A percentile compares a stretch with the other conserved stretches of the same genome.
phyloP scores from a whole-genome alignment of 1,140 invertebrate genomes.

The Chymomyza costata region DNA sequence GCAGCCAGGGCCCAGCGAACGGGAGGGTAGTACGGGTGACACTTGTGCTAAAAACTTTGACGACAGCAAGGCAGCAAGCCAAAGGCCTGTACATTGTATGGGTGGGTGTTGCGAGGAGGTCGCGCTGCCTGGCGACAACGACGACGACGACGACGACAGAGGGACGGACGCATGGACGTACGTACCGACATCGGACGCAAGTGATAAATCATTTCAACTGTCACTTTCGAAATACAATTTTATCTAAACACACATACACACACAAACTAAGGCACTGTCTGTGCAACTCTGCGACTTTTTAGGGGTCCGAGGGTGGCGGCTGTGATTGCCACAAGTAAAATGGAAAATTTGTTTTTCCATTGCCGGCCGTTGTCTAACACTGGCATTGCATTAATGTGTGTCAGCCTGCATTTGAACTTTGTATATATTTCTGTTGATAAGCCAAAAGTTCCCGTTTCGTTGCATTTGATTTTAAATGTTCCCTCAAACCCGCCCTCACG shows the following conservation, averaged over 20 bases:
- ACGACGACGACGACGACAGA: background rate
- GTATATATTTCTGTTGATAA: conserved; percentile 21
- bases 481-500: conserved; percentile 8
- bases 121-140: conserved; percentile 4
- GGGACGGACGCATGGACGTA: conserved; percentile 49
- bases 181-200: conserved; percentile 63
- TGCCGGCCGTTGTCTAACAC: no score
- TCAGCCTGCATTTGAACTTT: conserved; percentile 29
- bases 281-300: conserved; percentile 23
- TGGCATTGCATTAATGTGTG: conserved; percentile 33
- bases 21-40: no score
- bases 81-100: background rate
- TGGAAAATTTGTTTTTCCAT: conserved; percentile 19
- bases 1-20: conserved; percentile 21
- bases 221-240: conserved; percentile 75
- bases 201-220: conserved; percentile 75
- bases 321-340: conserved; percentile 25
- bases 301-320: conserved; percentile 21
- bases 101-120: background rate
- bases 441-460: conserved; percentile 12
- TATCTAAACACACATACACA: conserved; percentile 68
- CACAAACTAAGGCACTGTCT: conserved; percentile 39
- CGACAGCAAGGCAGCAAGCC: conserved; percentile 46
- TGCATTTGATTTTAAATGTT: background rate
- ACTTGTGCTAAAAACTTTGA: conserved; percentile 66